phyloP scores from a whole-genome alignment of 2,888 invertebrate genomes.

The Melanargia galathea region DNA sequence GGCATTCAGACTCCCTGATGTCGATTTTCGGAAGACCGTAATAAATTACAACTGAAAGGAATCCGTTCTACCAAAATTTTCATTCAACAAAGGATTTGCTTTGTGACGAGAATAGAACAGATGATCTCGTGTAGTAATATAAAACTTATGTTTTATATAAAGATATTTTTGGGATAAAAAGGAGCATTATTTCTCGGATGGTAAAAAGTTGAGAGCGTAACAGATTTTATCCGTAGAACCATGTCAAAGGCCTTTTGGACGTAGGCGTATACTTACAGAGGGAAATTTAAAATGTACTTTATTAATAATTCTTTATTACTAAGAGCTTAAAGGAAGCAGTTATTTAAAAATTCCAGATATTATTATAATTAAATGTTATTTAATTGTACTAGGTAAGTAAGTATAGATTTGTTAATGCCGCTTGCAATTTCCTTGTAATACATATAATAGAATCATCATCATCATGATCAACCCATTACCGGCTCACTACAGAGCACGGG shows the following conservation, averaged over 20 bases:
- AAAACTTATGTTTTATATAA: background rate
- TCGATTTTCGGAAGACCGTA: slow-evolving; percentile 25
- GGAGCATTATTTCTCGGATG: background rate
- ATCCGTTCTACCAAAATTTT: slow-evolving; percentile 15
- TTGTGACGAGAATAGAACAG: slow-evolving; percentile 11
- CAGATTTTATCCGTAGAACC: background rate
- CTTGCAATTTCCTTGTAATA: too few species aligned
- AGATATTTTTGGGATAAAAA: background rate
- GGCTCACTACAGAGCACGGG: too few species aligned
- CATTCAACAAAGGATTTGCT: slow-evolving; percentile 20
- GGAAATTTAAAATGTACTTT: background rate
- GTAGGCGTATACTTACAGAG: slow-evolving; percentile 10
- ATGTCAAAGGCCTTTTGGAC: background rate
- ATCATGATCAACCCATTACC: too few species aligned
- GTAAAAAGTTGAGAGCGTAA: background rate
- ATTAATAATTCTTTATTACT: slow-evolving; percentile 17
- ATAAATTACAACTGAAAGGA: slow-evolving; percentile 19
- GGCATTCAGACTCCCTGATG: slow-evolving; percentile 27
- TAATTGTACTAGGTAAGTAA: too few species aligned
- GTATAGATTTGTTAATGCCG: too few species aligned
- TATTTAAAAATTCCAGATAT: too few species aligned
- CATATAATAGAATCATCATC: too few species aligned
- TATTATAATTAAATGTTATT: too few species aligned
- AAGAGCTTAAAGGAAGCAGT: too few species aligned
- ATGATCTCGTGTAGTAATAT: background rate